Percentiles rank a stretch among this genome's conserved stretches.
Evolutionary conservation across 2,888 invertebrate genomes (phyloP).

Genomic region (Nudaria mundana): DNA sequence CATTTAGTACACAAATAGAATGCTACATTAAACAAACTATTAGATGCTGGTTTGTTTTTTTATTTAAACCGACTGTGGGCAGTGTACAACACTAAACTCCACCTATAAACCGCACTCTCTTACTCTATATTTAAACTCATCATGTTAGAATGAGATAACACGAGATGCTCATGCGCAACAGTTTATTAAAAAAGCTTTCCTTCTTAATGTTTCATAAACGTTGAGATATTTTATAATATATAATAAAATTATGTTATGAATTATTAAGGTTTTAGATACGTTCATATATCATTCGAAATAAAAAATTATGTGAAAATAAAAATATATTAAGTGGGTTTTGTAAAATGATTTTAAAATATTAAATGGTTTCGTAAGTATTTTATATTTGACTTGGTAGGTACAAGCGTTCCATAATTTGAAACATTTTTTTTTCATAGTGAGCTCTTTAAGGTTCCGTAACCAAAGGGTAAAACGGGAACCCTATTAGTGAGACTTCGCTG

Average conservation of each 20-base stretch:
- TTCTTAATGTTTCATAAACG: too few species aligned
- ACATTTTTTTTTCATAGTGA: too few species aligned
- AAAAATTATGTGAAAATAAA: constrained; percentile 38
- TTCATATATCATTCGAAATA: constrained; percentile 38
- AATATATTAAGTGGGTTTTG: constrained; percentile 29
- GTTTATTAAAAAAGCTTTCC: constrained; percentile 26
- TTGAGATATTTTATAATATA: too few species aligned
- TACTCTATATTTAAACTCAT: constrained; percentile 21
- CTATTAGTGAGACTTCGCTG: too few species aligned
- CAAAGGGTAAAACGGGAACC: too few species aligned
- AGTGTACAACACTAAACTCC: constrained; percentile 44
- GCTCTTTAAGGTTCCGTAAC: too few species aligned
- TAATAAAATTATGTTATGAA: constrained; percentile 35
- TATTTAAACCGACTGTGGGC: constrained; percentile 51
- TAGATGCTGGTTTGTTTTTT: constrained; percentile 52
- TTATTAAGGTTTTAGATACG: constrained; percentile 36
- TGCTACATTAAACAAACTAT: constrained; percentile 47
- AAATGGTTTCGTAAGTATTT: constrained; percentile 21
- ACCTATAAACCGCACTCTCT: constrained; percentile 43
- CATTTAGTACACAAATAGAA: constrained; percentile 37
- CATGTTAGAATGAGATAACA: constrained; percentile 27
- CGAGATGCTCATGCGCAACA: constrained; percentile 23
- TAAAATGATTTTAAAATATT: constrained; percentile 22
- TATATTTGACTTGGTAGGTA: too few species aligned
- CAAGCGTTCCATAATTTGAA: too few species aligned